A percentile compares a stretch with the other conserved stretches of the same genome.
Evolutionary conservation across 2,797 vertebrate species (phyloP).

Genomic region (Pitangus sulphuratus): DNA sequence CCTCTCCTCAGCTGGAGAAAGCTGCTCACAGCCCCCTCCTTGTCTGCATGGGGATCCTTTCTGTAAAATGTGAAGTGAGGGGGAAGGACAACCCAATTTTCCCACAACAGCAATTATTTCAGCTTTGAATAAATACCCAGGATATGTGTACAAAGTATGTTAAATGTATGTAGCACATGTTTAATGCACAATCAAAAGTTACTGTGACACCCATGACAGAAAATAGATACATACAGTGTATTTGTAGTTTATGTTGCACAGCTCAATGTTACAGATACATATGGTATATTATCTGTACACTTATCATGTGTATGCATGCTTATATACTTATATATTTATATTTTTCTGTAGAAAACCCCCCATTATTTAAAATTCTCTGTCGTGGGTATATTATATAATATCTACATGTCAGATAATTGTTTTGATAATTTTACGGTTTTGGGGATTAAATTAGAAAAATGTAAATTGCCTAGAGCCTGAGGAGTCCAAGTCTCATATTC

Average conservation of each 20-base stretch:
- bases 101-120: background rate
- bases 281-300: background rate
- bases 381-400: background rate
- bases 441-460: background rate
- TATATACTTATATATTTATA: background rate
- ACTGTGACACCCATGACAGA: background rate
- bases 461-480: background rate
- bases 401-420: background rate
- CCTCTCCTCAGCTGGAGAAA: background rate
- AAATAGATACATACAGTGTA: background rate
- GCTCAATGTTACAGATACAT: background rate
- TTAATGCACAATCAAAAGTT: background rate
- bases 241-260: background rate
- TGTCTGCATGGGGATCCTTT: background rate
- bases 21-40: background rate
- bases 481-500: background rate
- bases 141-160: background rate
- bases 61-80: rapidly evolving
- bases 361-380: background rate
- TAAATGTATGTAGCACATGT: background rate
- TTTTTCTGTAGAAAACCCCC: background rate
- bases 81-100: background rate
- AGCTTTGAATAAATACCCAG: background rate
- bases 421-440: background rate
- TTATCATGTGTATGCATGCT: background rate